Conservation (phyloP, 2,888 invertebrate species). For the Teinopalpus imperialis region DNA sequence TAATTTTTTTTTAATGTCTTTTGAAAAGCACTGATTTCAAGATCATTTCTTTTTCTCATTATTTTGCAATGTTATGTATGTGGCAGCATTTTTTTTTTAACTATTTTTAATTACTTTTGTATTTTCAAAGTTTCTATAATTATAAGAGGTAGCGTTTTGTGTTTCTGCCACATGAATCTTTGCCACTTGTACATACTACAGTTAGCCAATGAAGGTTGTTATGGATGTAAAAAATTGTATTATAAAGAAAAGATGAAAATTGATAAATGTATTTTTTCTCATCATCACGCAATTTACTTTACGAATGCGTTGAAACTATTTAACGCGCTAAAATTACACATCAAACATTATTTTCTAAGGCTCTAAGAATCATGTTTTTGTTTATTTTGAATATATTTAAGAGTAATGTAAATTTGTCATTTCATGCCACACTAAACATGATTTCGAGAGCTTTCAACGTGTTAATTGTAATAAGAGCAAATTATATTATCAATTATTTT, state of each 20-base stretch:
- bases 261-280: slow-evolving; percentile 17
- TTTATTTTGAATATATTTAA: slow-evolving; percentile 11
- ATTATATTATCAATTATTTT: not conserved
- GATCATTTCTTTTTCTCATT: not conserved
- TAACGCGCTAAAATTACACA: slow-evolving; percentile 1
- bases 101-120: slow-evolving; percentile 33
- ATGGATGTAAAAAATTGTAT: slow-evolving; percentile 25
- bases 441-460: slow-evolving; percentile 26
- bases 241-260: slow-evolving; percentile 21
- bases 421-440: slow-evolving; percentile 28
- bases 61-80: slow-evolving; percentile 24
- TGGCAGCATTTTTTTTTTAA: slow-evolving; percentile 28
- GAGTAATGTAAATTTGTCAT: slow-evolving; percentile 15
- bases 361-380: slow-evolving; percentile 24
- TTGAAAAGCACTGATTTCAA: not conserved
- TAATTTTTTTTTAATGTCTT: slow-evolving; percentile 28
- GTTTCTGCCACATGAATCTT: slow-evolving; percentile 36
- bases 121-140: slow-evolving; percentile 35
- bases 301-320: slow-evolving; percentile 4
- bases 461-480: slow-evolving; percentile 17
- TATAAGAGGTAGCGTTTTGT: slow-evolving; percentile 28
- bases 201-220: slow-evolving; percentile 24
- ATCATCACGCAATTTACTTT: slow-evolving; percentile 9
- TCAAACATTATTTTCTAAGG: slow-evolving; percentile 12
- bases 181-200: slow-evolving; percentile 33